Evolutionary conservation across 1,140 invertebrate species (phyloP).

Genomic region (Hypsibius dujardini): DNA sequence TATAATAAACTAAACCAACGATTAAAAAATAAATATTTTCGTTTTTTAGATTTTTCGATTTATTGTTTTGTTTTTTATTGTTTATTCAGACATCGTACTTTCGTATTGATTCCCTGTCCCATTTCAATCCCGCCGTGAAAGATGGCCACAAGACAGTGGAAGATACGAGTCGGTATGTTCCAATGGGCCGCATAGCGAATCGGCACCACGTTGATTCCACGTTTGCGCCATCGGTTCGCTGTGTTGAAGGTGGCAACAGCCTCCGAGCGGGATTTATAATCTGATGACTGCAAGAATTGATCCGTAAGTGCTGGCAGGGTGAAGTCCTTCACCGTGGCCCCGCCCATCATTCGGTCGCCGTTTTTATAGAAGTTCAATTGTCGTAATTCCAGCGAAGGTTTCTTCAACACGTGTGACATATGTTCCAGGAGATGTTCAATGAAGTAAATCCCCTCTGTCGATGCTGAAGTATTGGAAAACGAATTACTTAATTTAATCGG

Average conservation of each 20-base stretch:
- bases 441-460: constrained; percentile 26
- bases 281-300: neutral
- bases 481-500: too few species aligned
- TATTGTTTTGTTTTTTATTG: neutral
- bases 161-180: constrained; percentile 22
- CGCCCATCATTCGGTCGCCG: constrained; percentile 23
- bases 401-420: constrained; percentile 27
- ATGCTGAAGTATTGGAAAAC: neutral
- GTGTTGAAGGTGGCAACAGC: constrained; percentile 20
- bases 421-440: constrained; percentile 29
- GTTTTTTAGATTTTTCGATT: neutral
- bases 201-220: constrained; percentile 46
- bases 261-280: neutral
- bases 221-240: constrained; percentile 55
- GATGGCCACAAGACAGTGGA: constrained; percentile 38
- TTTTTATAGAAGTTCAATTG: constrained; percentile 29
- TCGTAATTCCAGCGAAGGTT: constrained; percentile 26
- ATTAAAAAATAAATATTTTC: too few species aligned
- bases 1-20: too few species aligned
- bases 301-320: neutral
- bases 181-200: constrained; percentile 38
- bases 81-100: constrained; percentile 28
- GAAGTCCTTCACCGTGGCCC: neutral
- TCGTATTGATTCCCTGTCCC: constrained; percentile 50
- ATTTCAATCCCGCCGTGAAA: constrained; percentile 48